Conservation (phyloP, 2,797 vertebrate species). For the Jordanella pulchra region DNA sequence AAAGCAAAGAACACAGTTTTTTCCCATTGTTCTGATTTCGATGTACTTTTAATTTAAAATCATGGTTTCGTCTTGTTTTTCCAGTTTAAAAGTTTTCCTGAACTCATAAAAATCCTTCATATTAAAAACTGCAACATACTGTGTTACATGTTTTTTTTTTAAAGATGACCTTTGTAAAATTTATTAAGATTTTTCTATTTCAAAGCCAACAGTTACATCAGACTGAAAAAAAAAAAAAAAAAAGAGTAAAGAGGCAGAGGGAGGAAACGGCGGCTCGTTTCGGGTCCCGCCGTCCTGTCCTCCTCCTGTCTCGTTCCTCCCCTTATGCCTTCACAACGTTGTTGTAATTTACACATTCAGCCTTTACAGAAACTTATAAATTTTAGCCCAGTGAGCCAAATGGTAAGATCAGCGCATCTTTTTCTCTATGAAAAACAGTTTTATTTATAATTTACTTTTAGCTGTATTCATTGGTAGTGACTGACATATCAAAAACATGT, state of each 20-base stretch:
- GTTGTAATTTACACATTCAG: constrained; percentile 67
- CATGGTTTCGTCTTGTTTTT: constrained; percentile 75
- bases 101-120: constrained; percentile 85
- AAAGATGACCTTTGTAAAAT: constrained; percentile 69
- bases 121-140: constrained; percentile 78
- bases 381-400: constrained; percentile 69
- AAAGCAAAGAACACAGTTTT: constrained; percentile 72
- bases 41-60: constrained; percentile 76
- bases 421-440: constrained; percentile 75
- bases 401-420: constrained; percentile 68
- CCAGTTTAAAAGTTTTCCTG: constrained; percentile 71
- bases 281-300: constrained; percentile 63
- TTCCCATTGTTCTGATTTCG: constrained; percentile 61
- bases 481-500: constrained; percentile 85
- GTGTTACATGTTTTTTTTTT: constrained; percentile 67
- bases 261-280: constrained; percentile 54
- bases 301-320: constrained; percentile 53
- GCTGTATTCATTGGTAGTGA: constrained; percentile 84
- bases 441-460: constrained; percentile 84
- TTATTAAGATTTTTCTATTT: constrained; percentile 17
- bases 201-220: constrained; percentile 47
- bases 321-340: constrained; percentile 49
- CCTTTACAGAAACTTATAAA: constrained; percentile 50
- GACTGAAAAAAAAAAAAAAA: constrained; percentile 35
- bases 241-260: constrained; percentile 56